Evolutionary conservation across 2,888 invertebrate species (phyloP).

Genomic region (Ophion slaviceki): DNA sequence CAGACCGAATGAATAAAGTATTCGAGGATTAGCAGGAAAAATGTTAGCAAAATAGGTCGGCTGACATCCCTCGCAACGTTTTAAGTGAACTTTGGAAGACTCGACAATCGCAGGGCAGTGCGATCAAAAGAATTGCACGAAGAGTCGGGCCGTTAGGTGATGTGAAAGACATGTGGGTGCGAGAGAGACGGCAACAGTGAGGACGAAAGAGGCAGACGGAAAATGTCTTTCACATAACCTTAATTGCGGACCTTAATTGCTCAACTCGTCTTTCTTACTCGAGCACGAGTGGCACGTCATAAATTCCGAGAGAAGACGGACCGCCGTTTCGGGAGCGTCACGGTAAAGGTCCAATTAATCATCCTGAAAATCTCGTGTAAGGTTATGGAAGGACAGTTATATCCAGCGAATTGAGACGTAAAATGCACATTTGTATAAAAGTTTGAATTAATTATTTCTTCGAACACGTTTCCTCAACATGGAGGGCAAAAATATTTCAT

Average conservation of each 20-base stretch:
- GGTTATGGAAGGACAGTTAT: slow-evolving; percentile 23
- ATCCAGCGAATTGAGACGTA: slow-evolving; percentile 45
- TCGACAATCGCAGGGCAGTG: neutral
- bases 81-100: neutral
- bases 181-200: neutral
- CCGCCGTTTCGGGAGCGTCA: slow-evolving; percentile 35
- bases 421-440: slow-evolving; percentile 60
- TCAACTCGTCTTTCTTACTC: slow-evolving; percentile 38
- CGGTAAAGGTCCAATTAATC: slow-evolving; percentile 60
- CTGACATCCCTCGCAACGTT: neutral
- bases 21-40: neutral
- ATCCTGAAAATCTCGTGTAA: slow-evolving; percentile 58
- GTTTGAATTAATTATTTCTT: slow-evolving; percentile 53
- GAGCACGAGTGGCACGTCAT: slow-evolving; percentile 60
- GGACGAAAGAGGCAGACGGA: neutral
- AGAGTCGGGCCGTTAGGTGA: slow-evolving; percentile 33
- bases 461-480: slow-evolving; percentile 3
- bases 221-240: neutral
- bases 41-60: neutral
- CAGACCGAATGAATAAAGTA: neutral
- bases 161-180: neutral
- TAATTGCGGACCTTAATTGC: slow-evolving; percentile 62
- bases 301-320: slow-evolving; percentile 59
- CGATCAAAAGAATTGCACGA: slow-evolving; percentile 33
- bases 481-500: neutral